Evolutionary conservation across 2,888 invertebrate species (phyloP).

Genomic region (Calephelis perditalis): DNA sequence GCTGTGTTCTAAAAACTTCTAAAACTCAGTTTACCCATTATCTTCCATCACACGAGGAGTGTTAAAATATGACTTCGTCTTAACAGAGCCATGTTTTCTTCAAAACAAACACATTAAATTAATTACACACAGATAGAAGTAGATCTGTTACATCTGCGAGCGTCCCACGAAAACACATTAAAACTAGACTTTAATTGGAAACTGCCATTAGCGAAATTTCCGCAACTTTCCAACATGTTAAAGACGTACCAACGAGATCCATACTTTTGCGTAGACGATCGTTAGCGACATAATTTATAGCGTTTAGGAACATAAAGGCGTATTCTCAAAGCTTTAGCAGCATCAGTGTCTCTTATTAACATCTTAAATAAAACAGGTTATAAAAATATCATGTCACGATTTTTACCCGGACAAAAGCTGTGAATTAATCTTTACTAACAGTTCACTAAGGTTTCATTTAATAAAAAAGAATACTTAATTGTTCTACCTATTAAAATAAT

Average conservation of each 20-base stretch:
- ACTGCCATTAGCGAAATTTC: slow-evolving; percentile 14
- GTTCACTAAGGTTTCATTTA: too few species aligned
- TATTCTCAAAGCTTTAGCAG: too few species aligned
- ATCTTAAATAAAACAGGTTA: too few species aligned
- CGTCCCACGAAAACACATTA: slow-evolving; percentile 14
- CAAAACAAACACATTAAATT: slow-evolving; percentile 13
- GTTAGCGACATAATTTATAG: slow-evolving; percentile 7
- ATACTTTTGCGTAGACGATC: slow-evolving; percentile 8
- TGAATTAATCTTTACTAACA: too few species aligned
- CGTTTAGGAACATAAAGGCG: slow-evolving; percentile 1
- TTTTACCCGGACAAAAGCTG: too few species aligned
- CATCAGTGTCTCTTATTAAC: too few species aligned
- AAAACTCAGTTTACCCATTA: neutral
- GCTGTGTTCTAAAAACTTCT: slow-evolving; percentile 1
- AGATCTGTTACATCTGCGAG: slow-evolving; percentile 12
- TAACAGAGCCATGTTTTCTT: neutral
- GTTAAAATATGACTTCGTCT: slow-evolving; percentile 9
- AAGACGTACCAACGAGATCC: slow-evolving; percentile 7
- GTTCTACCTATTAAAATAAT: too few species aligned
- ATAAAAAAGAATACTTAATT: too few species aligned
- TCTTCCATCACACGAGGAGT: neutral
- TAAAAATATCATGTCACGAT: too few species aligned
- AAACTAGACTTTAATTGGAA: slow-evolving; percentile 15
- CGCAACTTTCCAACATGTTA: slow-evolving; percentile 8
- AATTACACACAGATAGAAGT: slow-evolving; percentile 12